Conservation (phyloP, 2,888 invertebrate species). For the Choristoneura rosaceana region DNA sequence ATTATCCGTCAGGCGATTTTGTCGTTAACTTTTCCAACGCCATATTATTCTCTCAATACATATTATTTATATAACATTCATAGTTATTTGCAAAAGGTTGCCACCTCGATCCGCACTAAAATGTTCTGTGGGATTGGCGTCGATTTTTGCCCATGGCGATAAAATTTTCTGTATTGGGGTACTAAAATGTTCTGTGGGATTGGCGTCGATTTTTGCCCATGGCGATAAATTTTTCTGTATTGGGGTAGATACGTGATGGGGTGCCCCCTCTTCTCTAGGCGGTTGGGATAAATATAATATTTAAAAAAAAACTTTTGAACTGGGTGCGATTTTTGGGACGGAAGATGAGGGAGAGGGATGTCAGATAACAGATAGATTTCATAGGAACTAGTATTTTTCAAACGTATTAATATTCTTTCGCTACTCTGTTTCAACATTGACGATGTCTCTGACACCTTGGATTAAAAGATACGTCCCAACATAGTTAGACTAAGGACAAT, state of each 20-base stretch:
- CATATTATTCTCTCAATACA: not conserved
- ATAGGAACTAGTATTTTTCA: not conserved
- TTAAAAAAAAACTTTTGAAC: no score
- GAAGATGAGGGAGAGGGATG: not conserved
- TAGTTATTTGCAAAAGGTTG: not conserved
- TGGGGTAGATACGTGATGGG: no score
- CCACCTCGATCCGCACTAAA: not conserved
- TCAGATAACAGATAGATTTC: not conserved
- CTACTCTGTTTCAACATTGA: not conserved
- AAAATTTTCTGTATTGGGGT: not conserved
- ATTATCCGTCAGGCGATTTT: not conserved
- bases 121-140: not conserved
- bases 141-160: not conserved
- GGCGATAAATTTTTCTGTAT: no score
- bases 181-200: no score
- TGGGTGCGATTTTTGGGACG: no score
- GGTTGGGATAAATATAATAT: no score
- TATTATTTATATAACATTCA: not conserved
- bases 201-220: no score
- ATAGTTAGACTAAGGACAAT: not conserved
- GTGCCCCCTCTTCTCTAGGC: no score
- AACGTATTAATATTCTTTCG: not conserved
- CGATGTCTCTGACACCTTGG: not conserved
- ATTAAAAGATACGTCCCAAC: not conserved
- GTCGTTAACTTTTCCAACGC: not conserved